Conservation (phyloP, 2,797 vertebrate genomes). For the Jordanella pulchra region DNA sequence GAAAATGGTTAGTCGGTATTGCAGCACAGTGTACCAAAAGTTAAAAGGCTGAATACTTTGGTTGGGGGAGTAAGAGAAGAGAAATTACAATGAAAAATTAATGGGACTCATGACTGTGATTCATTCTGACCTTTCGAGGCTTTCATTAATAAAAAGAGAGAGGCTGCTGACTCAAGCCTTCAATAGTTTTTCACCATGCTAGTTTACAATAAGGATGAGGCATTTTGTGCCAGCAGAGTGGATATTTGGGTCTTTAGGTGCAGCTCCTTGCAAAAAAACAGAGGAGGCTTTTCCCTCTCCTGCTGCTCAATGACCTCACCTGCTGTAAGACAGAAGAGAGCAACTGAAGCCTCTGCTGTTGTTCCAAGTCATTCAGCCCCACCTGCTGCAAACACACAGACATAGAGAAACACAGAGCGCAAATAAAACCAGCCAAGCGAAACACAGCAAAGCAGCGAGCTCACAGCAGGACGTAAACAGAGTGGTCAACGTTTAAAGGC, state of each 20-base stretch:
- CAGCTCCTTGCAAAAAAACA: background rate
- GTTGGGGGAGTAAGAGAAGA: background rate
- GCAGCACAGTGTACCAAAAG: background rate
- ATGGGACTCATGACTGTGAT: background rate
- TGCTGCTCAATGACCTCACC: constrained; percentile 74
- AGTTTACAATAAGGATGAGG: background rate
- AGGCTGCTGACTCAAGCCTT: background rate
- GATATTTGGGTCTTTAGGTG: constrained; percentile 3
- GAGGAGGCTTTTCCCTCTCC: constrained; percentile 17
- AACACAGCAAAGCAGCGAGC: constrained; percentile 49
- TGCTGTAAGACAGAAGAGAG: constrained; percentile 85
- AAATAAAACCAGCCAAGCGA: constrained; percentile 40
- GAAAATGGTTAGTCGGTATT: no score
- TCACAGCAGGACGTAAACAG: constrained; percentile 33
- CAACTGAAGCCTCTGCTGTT: constrained; percentile 84
- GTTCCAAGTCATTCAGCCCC: constrained; percentile 79
- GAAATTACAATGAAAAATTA: background rate
- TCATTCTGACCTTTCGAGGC: constrained; percentile 21
- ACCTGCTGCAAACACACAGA: constrained; percentile 66
- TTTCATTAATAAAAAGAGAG: constrained; percentile 13
- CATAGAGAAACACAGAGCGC: constrained; percentile 17
- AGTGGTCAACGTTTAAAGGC: constrained; percentile 10
- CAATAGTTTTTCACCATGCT: background rate
- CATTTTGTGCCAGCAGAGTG: no score
- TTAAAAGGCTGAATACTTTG: background rate